Evolutionary conservation across 2,113 vertebrate species (phyloP).

Genomic region (Pipa parva): DNA sequence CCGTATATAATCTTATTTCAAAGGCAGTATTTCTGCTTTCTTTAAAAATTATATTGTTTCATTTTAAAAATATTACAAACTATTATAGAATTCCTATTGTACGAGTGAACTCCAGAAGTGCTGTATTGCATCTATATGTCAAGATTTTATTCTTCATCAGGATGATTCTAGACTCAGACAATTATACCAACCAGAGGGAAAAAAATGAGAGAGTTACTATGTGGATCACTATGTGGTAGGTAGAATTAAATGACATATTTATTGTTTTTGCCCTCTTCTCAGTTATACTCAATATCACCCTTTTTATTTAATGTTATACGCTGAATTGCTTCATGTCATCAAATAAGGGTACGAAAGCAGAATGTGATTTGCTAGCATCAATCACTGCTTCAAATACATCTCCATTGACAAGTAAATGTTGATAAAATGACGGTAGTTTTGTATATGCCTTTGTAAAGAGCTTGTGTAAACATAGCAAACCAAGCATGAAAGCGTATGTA

Average conservation of each 20-base stretch:
- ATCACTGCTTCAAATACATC: slow-evolving; percentile 26
- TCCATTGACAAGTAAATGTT: slow-evolving; percentile 28
- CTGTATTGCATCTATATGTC: too few species aligned
- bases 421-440: slow-evolving; percentile 13
- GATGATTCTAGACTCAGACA: too few species aligned
- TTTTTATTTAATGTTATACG: slow-evolving; percentile 33
- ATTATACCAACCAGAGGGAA: too few species aligned
- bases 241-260: slow-evolving; percentile 33
- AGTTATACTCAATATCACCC: slow-evolving; percentile 23
- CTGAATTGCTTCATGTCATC: slow-evolving; percentile 32
- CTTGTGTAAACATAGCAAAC: slow-evolving; percentile 29
- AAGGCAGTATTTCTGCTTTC: too few species aligned
- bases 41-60: too few species aligned
- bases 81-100: too few species aligned
- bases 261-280: slow-evolving; percentile 23
- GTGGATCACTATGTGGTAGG: slow-evolving; percentile 10
- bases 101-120: too few species aligned
- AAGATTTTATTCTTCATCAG: too few species aligned
- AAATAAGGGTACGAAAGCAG: slow-evolving; percentile 24
- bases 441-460: slow-evolving; percentile 17
- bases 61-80: too few species aligned
- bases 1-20: too few species aligned
- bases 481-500: too few species aligned
- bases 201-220: too few species aligned
- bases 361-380: slow-evolving; percentile 34